A percentile compares a stretch with the other conserved stretches of the same genome.
Evolutionary conservation across 1,140 invertebrate species (phyloP).

Genomic region (Conopomorpha cramerella): DNA sequence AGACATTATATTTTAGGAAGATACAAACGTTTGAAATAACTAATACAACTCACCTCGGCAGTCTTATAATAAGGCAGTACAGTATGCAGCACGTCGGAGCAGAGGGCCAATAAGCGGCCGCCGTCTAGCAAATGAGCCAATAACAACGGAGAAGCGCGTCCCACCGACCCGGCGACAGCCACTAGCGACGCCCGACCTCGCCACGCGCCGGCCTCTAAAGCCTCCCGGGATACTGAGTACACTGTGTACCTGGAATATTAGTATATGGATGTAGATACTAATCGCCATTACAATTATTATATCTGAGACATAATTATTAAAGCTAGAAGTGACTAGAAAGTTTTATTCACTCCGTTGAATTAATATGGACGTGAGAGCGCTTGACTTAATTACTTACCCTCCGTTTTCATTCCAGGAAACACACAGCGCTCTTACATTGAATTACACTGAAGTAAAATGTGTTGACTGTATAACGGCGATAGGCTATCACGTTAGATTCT

Average conservation of each 20-base stretch:
- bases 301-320: too few relatives aligned
- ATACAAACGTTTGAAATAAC: too few relatives aligned
- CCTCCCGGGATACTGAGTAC: slow-evolving; percentile 69
- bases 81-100: slow-evolving; percentile 79
- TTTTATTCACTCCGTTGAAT: too few relatives aligned
- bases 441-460: too few relatives aligned
- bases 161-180: slow-evolving; percentile 75
- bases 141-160: slow-evolving; percentile 66
- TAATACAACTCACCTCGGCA: slow-evolving; percentile 74
- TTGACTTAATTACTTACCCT: too few relatives aligned
- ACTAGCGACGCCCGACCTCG: slow-evolving; percentile 73
- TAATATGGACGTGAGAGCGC: too few relatives aligned
- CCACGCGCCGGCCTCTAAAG: slow-evolving; percentile 70
- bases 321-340: too few relatives aligned
- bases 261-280: neutral
- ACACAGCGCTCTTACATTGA: too few relatives aligned
- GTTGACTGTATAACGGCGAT: too few relatives aligned
- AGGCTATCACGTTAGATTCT: too few relatives aligned
- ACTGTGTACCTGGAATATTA: slow-evolving; percentile 68
- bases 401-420: too few relatives aligned
- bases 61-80: slow-evolving; percentile 80
- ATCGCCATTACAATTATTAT: slow-evolving; percentile 1
- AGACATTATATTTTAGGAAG: too few relatives aligned
- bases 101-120: slow-evolving; percentile 79
- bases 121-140: slow-evolving; percentile 75